Percentiles rank a stretch among this genome's conserved stretches.
These are phyloP conservation scores for Pontoporia blainvillei DNA, from an alignment of 2,113 vertebrate genomes.

Conservation along the genomic window DNA sequence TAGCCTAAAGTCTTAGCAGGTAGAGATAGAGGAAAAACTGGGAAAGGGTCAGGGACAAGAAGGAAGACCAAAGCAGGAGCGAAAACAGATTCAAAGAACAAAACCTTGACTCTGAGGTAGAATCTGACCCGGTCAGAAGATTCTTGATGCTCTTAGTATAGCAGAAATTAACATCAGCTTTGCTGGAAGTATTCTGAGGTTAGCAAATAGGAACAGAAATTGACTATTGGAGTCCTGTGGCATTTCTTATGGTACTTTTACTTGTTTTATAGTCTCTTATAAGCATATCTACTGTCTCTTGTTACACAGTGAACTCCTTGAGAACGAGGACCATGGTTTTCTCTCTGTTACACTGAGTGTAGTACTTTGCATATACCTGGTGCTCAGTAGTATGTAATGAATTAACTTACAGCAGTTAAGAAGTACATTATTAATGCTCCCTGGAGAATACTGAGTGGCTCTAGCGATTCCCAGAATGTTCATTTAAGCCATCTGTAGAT, in stretches of 20 bases:
- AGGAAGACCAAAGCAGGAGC: not conserved
- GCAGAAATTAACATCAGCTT: not conserved
- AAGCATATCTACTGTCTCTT: not conserved
- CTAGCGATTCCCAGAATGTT: not conserved
- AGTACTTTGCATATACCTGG: not conserved
- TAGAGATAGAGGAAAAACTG: not conserved
- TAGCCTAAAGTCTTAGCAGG: not conserved
- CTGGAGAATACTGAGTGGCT: not conserved
- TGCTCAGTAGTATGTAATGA: not conserved
- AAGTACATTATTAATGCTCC: not conserved
- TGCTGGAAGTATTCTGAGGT: not conserved
- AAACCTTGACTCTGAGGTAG: not conserved
- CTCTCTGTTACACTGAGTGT: not conserved
- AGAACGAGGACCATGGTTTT: not conserved
- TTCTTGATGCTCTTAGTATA: not conserved
- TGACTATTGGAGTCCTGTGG: not conserved
- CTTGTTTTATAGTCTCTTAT: not conserved
- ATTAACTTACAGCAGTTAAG: constrained; percentile 11
- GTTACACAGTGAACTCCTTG: not conserved
- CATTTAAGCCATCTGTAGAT: constrained; percentile 7
- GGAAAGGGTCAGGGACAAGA: not conserved
- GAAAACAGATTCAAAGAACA: not conserved
- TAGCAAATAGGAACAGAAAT: not conserved
- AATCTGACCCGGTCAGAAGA: not conserved
- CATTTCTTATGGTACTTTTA: not conserved